Evolutionary conservation across 2,797 vertebrate species (phyloP), one percentile per base, ranked within the genome.

Genomic region (Sternotherus odoratus): DNA sequence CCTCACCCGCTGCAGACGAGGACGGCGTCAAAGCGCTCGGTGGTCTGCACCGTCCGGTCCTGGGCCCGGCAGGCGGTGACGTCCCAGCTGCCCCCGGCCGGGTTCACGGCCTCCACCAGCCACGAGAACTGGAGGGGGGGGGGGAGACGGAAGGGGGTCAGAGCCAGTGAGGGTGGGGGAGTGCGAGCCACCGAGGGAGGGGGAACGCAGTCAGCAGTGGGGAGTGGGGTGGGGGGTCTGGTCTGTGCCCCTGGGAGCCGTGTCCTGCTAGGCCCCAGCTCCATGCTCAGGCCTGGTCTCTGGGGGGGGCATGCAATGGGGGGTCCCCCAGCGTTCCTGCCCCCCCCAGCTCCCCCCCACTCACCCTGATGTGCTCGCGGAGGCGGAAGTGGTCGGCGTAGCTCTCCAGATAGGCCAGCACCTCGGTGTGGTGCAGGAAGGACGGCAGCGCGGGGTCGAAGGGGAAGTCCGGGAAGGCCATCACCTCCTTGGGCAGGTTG

Each of bases 401-500:
- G 8, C 82, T 88, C 89, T 98, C 95, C 96, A 99, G 97, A 97
- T 98, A 98, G 53, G 77, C 53, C 94, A 95, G 97, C 21, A 99
- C 97, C 26, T 98, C 98, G 36, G 97, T 96, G 57, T 98, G 98
- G 33, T 98, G 90, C 90, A 98, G 87, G 95, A 98, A 99, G 88
- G 98, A 99, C 60, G 95, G 97, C 28, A 98, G 96, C 12, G 96
- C 60, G 6, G 94, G 75, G 23, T 98, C 98, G 30, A 99, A 99
- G 69, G 98, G 97, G 92, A 98, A 98, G 82, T 98, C 98, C 0
- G 98, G 98, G 89, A 98, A 99, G 97, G 98, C 98, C 98, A 99
- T 98, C 85, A 98, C 97, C 95, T 99, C 98, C 87, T 99, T 99
- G 60, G 98, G 98, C 23, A 99, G 97, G 95, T 99, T 99, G 90